These are phyloP conservation scores for Raja brachyura DNA, from an alignment of 2,113 vertebrate species.

Conservation along the genomic window DNA sequence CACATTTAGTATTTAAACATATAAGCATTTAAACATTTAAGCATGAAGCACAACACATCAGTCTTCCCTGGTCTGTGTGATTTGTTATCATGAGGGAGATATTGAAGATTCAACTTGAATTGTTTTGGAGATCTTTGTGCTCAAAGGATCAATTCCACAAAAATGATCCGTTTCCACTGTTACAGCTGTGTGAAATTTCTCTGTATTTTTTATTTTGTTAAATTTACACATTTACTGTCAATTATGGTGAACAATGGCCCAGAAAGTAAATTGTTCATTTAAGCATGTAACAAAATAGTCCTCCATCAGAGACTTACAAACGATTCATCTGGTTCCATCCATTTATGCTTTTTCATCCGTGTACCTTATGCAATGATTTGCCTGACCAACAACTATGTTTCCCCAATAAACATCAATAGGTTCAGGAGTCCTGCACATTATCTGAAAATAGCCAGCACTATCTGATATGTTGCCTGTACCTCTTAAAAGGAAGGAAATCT, in stretches of 20 bases:
- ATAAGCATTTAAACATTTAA: background rate
- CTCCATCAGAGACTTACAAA: too few relatives aligned
- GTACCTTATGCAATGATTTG: too few relatives aligned
- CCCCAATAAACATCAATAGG: too few relatives aligned
- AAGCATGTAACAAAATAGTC: too few relatives aligned
- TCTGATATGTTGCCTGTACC: too few relatives aligned
- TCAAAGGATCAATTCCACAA: background rate
- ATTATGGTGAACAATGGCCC: background rate
- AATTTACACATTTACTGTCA: background rate
- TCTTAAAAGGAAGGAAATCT: too few relatives aligned
- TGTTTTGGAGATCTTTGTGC: background rate
- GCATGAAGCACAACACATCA: background rate
- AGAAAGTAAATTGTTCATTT: too few relatives aligned
- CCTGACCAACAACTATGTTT: too few relatives aligned
- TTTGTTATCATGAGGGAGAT: background rate
- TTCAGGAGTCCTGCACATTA: too few relatives aligned
- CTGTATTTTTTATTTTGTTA: background rate
- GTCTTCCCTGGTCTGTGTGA: background rate
- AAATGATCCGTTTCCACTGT: background rate
- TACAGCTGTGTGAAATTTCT: background rate
- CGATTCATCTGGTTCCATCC: too few relatives aligned
- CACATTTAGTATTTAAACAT: background rate
- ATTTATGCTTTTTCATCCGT: too few relatives aligned
- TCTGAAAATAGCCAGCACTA: too few relatives aligned
- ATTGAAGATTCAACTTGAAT: background rate